Conservation (phyloP, 2,797 vertebrate species). For the Buceros bicornis region DNA sequence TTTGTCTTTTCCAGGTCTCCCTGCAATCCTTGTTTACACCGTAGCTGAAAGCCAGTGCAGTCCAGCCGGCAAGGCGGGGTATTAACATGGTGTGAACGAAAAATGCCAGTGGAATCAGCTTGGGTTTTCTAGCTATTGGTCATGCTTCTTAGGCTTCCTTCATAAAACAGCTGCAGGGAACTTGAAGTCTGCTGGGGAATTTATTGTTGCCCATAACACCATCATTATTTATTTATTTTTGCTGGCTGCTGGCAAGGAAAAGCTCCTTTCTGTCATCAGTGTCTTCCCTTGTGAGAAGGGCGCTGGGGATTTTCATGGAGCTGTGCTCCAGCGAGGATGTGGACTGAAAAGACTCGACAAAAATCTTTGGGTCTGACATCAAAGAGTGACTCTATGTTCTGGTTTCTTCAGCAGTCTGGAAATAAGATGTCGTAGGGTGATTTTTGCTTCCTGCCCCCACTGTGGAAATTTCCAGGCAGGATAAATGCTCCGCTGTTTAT, state of each 20-base stretch:
- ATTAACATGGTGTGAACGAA: neutral
- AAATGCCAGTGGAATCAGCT: neutral
- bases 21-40: neutral
- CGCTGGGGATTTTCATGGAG: accelerated
- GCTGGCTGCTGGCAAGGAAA: neutral
- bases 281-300: neutral
- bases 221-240: neutral
- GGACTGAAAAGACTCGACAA: neutral
- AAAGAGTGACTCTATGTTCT: neutral
- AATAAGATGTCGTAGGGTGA: neutral
- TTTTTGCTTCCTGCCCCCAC: neutral
- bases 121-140: constrained; percentile 16
- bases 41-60: neutral
- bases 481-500: neutral
- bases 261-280: neutral
- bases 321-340: neutral
- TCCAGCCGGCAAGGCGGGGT: neutral
- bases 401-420: neutral
- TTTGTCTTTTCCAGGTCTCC: neutral
- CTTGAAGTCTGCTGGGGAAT: constrained; percentile 1
- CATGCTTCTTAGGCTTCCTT: constrained; percentile 4
- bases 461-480: neutral
- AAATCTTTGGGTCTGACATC: neutral
- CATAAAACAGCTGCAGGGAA: constrained; percentile 41
- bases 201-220: neutral